Evolutionary conservation across 23 tunicate genomes (phyloP), one percentile per base, ranked within the genome.

Genomic region (Styela plicata): DNA sequence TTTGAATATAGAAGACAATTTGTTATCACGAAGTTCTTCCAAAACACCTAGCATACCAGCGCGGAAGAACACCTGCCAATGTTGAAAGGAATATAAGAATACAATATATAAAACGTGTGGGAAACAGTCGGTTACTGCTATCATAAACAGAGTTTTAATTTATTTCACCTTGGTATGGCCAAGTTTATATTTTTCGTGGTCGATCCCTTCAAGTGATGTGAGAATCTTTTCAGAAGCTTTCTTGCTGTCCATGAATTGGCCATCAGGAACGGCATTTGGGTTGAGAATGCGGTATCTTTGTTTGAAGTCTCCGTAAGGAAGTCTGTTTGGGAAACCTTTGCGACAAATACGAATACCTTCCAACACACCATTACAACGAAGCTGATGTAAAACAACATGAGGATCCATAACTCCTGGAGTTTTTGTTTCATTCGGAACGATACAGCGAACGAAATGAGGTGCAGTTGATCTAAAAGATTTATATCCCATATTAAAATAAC

Each of bases 321-420:
- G 69, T 57, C 99, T 88, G 94, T 91, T 91, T 65, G 99, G 99
- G 71, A 96, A 96, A 64, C 99, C 99, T 67, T 87, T 87, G 81
- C 99, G 89, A 94, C 99, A 96, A 63, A 96, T 96, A 87, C 99
- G 99, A 74, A 96, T 96, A 80, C 99, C 99, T 91, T 96, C 99
- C 88, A 96, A 70, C 35, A 96, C 99, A 96, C 99, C 99, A 78
- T 96, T 96, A 77, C 99, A 96, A 33, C 99, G 80, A 2, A 96
- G 89, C 88, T 96, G 99, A 83, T 89, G 95, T 13, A 96, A 80
- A 63, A 96, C 97, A 24, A 96, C 86, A 79, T 96, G 91, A 31
- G 91, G 79, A 23, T 94, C 93, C 97, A 96, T 91, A 34, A 57
- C 57, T 66, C 99, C 99, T 33, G 97, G 94, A 22, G 74, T 36